phyloP scores from a whole-genome alignment of 2,888 invertebrate species.

The Tipula lateralis region DNA sequence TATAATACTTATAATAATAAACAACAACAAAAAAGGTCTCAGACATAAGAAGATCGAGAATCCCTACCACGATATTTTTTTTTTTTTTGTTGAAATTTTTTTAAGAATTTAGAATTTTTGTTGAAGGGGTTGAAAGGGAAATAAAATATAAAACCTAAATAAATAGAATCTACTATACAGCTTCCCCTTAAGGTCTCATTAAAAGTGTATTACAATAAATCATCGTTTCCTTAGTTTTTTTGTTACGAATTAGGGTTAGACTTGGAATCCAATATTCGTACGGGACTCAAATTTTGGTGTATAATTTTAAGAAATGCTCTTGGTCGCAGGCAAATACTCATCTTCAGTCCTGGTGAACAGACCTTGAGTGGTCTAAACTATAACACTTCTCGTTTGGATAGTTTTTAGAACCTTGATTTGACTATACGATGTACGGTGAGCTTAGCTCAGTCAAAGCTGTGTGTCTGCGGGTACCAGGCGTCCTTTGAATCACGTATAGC shows the following conservation, averaged over 20 bases:
- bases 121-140: background rate
- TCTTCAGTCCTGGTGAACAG: too few relatives aligned
- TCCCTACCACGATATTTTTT: background rate
- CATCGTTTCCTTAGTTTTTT: background rate
- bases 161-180: background rate
- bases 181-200: conserved; percentile 19
- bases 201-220: conserved; percentile 27
- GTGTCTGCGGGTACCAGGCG: too few relatives aligned
- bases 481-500: too few relatives aligned
- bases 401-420: too few relatives aligned
- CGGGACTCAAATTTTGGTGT: too few relatives aligned
- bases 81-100: background rate
- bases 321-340: too few relatives aligned
- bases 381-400: too few relatives aligned
- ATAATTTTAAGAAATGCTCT: too few relatives aligned
- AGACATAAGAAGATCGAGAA: background rate
- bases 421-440: too few relatives aligned
- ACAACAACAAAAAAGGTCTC: conserved; percentile 12
- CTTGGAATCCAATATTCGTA: background rate
- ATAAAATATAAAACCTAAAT: background rate
- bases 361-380: too few relatives aligned
- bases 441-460: too few relatives aligned
- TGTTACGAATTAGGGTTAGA: background rate
- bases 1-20: background rate
- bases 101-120: background rate